Evolutionary conservation across 1,140 invertebrate genomes (phyloP).

Genomic region (Sminthurides bifidus): DNA sequence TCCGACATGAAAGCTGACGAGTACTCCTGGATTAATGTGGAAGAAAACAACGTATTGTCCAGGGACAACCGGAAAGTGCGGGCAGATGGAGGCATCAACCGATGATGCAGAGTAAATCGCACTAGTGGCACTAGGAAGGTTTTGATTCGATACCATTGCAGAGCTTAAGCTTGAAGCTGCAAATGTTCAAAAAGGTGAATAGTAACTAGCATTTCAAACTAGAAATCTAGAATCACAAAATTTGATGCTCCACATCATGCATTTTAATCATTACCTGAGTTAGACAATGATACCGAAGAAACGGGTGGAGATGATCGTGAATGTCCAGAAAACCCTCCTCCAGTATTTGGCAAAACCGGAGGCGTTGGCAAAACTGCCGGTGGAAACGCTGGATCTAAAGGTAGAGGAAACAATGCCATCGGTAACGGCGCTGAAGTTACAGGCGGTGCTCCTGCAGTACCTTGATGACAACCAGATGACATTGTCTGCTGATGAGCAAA

Average conservation of each 20-base stretch:
- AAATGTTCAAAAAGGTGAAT: too few relatives aligned
- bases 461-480: slow-evolving; percentile 1
- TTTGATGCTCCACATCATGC: too few relatives aligned
- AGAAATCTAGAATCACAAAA: too few relatives aligned
- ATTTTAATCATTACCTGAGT: too few relatives aligned
- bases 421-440: slow-evolving; percentile 22
- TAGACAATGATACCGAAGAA: too few relatives aligned
- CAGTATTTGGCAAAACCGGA: slow-evolving; percentile 1
- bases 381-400: slow-evolving; percentile 25
- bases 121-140: too few relatives aligned
- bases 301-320: slow-evolving; percentile 28
- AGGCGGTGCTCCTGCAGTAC: not conserved
- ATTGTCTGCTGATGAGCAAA: slow-evolving; percentile 8
- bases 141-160: too few relatives aligned
- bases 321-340: slow-evolving; percentile 27
- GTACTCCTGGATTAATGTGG: slow-evolving; percentile 56
- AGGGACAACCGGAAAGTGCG: slow-evolving; percentile 29
- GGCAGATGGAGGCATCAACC: slow-evolving; percentile 18
- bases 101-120: slow-evolving; percentile 29
- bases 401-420: slow-evolving; percentile 26
- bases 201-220: too few relatives aligned
- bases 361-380: slow-evolving; percentile 25
- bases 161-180: too few relatives aligned
- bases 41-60: slow-evolving; percentile 52
- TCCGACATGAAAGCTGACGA: slow-evolving; percentile 51